A percentile compares a stretch with the other conserved stretches of the same genome.
Evolutionary conservation across 2,888 invertebrate genomes (phyloP).

Genomic region (Drosophila dives): DNA sequence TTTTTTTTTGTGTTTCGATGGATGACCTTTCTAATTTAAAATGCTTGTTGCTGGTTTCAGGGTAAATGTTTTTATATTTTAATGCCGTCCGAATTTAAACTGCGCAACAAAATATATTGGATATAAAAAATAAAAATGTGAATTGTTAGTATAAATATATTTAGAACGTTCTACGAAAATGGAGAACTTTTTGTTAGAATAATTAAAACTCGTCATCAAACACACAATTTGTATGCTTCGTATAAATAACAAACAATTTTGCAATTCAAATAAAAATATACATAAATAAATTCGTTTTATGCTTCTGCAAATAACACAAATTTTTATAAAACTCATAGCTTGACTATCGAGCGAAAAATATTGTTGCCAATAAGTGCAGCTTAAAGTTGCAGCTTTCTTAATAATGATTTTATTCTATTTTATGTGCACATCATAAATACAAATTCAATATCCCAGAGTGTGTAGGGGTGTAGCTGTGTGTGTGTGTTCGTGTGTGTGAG

Average conservation of each 20-base stretch:
- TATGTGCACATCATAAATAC: conserved; percentile 77
- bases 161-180: background rate
- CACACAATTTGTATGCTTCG: background rate
- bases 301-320: too few species aligned
- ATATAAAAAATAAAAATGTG: background rate
- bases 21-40: background rate
- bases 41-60: background rate
- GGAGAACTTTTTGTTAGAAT: background rate
- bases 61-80: background rate
- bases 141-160: background rate
- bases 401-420: conserved; percentile 76
- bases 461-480: background rate
- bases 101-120: background rate
- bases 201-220: background rate
- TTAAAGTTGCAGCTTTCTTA: conserved; percentile 60
- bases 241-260: background rate
- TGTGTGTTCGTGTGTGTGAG: conserved; percentile 17
- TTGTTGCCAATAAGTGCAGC: background rate
- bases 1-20: background rate
- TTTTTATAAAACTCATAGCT: background rate
- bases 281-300: background rate
- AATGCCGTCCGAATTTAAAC: background rate
- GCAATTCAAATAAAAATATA: background rate
- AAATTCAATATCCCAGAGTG: conserved; percentile 64
- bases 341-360: background rate